Evolutionary conservation across 2,888 invertebrate genomes (phyloP), one percentile per base, ranked within the genome.

Genomic region (Melieria crassipennis): DNA sequence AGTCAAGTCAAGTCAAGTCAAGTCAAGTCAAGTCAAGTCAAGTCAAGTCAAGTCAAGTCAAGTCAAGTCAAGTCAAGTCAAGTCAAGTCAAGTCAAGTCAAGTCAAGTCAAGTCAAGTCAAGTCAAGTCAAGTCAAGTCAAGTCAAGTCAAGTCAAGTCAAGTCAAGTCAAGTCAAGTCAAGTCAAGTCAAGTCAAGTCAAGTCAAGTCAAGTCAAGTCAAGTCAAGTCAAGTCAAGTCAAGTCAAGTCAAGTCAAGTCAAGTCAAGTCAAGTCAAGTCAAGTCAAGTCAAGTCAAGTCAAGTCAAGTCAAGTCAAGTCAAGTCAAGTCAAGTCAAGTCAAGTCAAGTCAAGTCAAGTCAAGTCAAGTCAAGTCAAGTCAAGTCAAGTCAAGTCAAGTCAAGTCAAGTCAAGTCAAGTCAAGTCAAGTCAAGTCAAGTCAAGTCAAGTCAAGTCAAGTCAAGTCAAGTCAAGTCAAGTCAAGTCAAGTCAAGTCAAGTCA

Each of bases 401-500:
- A 16, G 16, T 16, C 16, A 16, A 16, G 16, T 16, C 16, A 16
- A 16, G 16, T 16, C 16, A 16, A 16, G 16, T 16, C 16, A 16
- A 16, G 16, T 16, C 16, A 16, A 16, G 16, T 16, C 16, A 16
- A 16, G 16, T 16, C 16, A 16, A 16, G 16, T 16, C 16, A 16
- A 16, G 16, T 16, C 16, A 16, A 16, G 16, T 16, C 16, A 16
- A 16, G 16, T 30, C 6, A 45, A 57, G 7, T 57, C 57, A 57
- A 57, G 7, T 57, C 57, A 57, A 56, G 7, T 56, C 57, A 57
- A 57, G 9, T 57, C 57, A 57, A 57, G 9, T 57, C 57, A 16
- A 62, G 30, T 57, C 57, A 57, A 57, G 2, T 57, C 57, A 57
- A 57, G 9, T 57, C 57, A 57, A 57, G 9, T 57, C 57, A 57